These are phyloP conservation scores for Synanthedon tipuliformis DNA, from an alignment of 2,888 invertebrate species.

Conservation along the genomic window DNA sequence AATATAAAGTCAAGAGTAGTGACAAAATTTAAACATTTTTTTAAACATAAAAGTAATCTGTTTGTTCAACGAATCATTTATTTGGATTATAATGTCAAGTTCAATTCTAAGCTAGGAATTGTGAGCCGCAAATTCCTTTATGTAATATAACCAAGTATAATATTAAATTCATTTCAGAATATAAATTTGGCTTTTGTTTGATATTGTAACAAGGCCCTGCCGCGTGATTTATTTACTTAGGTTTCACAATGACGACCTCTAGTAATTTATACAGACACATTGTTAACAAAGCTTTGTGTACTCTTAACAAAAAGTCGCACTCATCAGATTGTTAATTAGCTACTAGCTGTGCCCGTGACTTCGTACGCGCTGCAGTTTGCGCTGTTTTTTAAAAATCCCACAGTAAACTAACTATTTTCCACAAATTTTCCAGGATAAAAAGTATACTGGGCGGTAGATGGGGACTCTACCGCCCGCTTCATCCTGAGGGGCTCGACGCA, in stretches of 20 bases:
- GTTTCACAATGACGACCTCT: constrained; percentile 9
- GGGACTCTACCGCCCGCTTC: too few relatives aligned
- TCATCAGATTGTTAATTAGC: background rate
- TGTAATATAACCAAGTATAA: constrained; percentile 1
- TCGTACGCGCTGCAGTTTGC: too few relatives aligned
- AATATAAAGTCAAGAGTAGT: background rate
- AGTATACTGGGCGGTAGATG: too few relatives aligned
- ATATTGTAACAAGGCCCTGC: constrained; percentile 13
- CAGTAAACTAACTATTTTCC: too few relatives aligned
- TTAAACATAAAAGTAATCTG: background rate
- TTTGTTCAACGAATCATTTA: background rate
- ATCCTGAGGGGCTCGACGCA: too few relatives aligned
- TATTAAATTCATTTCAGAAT: constrained; percentile 10
- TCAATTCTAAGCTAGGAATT: background rate
- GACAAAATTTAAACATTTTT: background rate
- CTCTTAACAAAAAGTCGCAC: background rate
- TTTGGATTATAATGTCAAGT: background rate
- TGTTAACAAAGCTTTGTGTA: background rate
- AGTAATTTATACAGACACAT: constrained; percentile 7
- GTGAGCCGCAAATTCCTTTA: background rate
- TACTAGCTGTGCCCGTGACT: too few relatives aligned
- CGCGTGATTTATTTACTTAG: constrained; percentile 20
- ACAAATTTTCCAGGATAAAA: too few relatives aligned
- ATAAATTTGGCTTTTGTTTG: constrained; percentile 15
- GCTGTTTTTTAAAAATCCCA: too few relatives aligned